These are phyloP conservation scores for Phrynocephalus vlangalii DNA, from an alignment of 2,797 vertebrate species.

Conservation along the genomic window DNA sequence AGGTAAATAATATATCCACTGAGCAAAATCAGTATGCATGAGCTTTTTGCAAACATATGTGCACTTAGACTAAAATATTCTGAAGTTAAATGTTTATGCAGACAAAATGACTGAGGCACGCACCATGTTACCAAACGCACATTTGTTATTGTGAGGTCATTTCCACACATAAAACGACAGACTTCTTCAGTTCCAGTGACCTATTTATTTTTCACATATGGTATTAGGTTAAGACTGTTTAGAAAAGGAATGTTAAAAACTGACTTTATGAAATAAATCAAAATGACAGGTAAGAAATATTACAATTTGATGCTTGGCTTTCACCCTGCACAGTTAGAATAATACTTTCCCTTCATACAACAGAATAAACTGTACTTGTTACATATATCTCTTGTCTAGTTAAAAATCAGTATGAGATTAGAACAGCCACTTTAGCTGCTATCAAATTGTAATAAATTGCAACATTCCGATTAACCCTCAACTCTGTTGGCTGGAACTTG, in stretches of 20 bases:
- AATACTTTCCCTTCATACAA: neutral
- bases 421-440: neutral
- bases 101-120: neutral
- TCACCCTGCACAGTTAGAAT: neutral
- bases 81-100: constrained; percentile 1
- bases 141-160: neutral
- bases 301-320: neutral
- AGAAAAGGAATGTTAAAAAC: neutral
- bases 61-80: neutral
- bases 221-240: neutral
- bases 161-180: constrained; percentile 1
- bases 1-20: neutral
- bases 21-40: neutral
- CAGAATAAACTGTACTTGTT: neutral
- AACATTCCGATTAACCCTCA: neutral
- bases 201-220: constrained; percentile 19
- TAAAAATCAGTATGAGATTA: neutral
- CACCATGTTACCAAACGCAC: neutral
- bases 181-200: neutral
- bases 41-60: neutral
- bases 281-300: neutral
- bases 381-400: neutral
- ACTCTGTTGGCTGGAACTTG: neutral
- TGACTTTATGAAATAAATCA: constrained; percentile 1
- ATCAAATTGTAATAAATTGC: neutral